These are phyloP conservation scores for Arion vulgaris DNA, from an alignment of 1,140 invertebrate genomes.

Conservation along the genomic window DNA sequence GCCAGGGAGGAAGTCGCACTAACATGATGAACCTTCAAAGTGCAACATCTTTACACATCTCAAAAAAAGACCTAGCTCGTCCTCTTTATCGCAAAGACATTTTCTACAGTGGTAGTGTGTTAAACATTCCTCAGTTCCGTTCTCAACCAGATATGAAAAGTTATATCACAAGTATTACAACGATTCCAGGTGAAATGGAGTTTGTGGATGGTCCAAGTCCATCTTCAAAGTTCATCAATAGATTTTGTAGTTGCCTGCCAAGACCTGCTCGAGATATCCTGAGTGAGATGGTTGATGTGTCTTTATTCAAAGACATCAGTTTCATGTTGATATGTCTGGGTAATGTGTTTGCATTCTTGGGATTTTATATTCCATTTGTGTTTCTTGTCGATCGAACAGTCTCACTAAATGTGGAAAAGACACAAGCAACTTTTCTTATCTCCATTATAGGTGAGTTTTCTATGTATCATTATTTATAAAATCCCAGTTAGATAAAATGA, in stretches of 20 bases:
- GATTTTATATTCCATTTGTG: constrained; percentile 95
- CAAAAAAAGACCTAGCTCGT: constrained; percentile 79
- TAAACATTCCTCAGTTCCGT: constrained; percentile 88
- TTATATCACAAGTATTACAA: constrained; percentile 70
- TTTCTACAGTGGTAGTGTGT: constrained; percentile 96
- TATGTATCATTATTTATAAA: too few species aligned
- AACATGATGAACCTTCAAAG: constrained; percentile 40
- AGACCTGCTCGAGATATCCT: constrained; percentile 77
- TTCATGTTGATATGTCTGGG: constrained; percentile 85
- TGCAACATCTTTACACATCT: constrained; percentile 45
- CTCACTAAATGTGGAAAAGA: constrained; percentile 78
- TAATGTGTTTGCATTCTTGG: constrained; percentile 94
- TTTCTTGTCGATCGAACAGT: constrained; percentile 90
- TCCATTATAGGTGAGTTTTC: constrained; percentile 68
- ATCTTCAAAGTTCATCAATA: constrained; percentile 32
- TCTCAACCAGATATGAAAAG: constrained; percentile 89
- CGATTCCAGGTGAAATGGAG: constrained; percentile 64
- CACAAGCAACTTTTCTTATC: constrained; percentile 64
- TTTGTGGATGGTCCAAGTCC: constrained; percentile 76
- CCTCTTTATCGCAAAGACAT: constrained; percentile 97
- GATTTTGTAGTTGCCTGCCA: constrained; percentile 77
- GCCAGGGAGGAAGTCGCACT: constrained; percentile 42
- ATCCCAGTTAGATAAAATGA: too few species aligned
- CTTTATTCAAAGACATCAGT: constrained; percentile 78
- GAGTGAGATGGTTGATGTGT: constrained; percentile 92